Percentiles rank a stretch among this genome's conserved stretches.
phyloP scores from a whole-genome alignment of 1,140 invertebrate genomes.

The Sinonovacula constricta region DNA sequence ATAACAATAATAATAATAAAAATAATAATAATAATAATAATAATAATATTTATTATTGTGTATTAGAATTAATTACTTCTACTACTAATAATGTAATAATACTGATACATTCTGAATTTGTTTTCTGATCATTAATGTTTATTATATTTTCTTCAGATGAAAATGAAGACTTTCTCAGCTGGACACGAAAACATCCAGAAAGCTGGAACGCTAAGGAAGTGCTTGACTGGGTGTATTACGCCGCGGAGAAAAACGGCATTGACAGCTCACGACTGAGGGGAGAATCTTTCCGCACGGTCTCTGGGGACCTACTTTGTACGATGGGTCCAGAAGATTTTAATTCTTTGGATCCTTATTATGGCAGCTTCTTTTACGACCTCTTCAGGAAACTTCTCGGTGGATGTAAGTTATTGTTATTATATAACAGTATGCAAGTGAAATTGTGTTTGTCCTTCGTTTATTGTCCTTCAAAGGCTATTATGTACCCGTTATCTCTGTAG shows the following conservation, averaged over 20 bases:
- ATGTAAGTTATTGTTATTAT: constrained; percentile 12
- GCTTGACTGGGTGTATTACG: constrained; percentile 59
- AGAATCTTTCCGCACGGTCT: constrained; percentile 57
- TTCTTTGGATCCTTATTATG: constrained; percentile 50
- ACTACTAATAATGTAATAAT: too few relatives aligned
- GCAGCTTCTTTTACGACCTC: constrained; percentile 24
- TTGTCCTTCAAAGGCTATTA: too few relatives aligned
- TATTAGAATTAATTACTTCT: too few relatives aligned
- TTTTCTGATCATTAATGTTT: too few relatives aligned
- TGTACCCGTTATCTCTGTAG: too few relatives aligned
- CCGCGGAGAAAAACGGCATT: constrained; percentile 35
- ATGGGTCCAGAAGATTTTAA: constrained; percentile 53
- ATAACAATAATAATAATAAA: too few relatives aligned
- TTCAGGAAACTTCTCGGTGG: constrained; percentile 31
- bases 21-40: too few relatives aligned
- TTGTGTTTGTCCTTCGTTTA: too few relatives aligned
- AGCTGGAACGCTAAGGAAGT: constrained; percentile 55
- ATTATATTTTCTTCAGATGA: too few relatives aligned
- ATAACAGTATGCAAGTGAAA: too few relatives aligned
- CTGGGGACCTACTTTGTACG: constrained; percentile 47
- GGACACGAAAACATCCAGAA: constrained; percentile 57
- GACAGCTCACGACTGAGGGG: constrained; percentile 47
- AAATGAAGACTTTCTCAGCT: constrained; percentile 37
- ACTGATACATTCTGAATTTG: too few relatives aligned
- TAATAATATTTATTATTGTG: too few relatives aligned